phyloP scores from a whole-genome alignment of 2,113 vertebrate genomes.

The Oriolus oriolus region DNA sequence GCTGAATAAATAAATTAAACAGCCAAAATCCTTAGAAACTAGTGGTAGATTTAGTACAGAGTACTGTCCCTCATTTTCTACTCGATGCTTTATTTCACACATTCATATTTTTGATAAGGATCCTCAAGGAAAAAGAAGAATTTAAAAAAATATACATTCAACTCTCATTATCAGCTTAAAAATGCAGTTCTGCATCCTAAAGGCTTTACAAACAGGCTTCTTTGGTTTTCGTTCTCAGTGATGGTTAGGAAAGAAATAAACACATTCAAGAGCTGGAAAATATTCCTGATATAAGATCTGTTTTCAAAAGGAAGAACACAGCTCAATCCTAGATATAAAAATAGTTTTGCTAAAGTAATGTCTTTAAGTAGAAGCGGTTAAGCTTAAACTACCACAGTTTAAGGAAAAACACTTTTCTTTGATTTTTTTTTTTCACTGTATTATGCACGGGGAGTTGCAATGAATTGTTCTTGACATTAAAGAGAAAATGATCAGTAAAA shows the following conservation, averaged over 20 bases:
- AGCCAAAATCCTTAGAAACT: background rate
- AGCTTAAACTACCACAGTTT: background rate
- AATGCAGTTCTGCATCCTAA: background rate
- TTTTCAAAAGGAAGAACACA: background rate
- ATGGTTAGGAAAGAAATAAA: slow-evolving; percentile 20
- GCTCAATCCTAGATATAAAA: background rate
- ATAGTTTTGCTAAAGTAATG: background rate
- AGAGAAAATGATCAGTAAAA: background rate
- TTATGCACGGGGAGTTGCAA: background rate
- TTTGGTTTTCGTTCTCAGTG: slow-evolving; percentile 6
- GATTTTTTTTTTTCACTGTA: background rate
- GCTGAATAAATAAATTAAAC: background rate
- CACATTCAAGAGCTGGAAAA: background rate
- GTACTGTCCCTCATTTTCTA: background rate
- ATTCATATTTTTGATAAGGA: background rate
- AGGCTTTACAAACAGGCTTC: background rate
- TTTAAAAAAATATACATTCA: background rate
- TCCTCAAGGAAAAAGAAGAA: background rate
- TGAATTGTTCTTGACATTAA: background rate
- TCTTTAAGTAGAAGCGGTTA: background rate
- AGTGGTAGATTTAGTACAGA: background rate
- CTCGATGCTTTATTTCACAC: background rate
- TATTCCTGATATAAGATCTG: background rate
- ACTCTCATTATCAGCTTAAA: background rate
- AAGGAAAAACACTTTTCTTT: background rate